Evolutionary conservation across 2,797 vertebrate species (phyloP).

Genomic region (Tapera naevia): DNA sequence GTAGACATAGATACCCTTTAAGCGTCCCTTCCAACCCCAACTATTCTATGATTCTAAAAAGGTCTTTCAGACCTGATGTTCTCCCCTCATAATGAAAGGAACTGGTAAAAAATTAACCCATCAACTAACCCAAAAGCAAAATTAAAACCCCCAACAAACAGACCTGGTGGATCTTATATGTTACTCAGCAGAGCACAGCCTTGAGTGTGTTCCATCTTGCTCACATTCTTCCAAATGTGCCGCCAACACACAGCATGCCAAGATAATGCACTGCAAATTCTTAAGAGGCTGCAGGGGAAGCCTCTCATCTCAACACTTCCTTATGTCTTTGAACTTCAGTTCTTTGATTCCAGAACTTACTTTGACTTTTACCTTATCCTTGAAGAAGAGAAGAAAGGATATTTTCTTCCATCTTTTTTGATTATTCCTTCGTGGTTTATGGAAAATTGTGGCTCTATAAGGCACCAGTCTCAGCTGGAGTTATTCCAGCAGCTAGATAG

Average conservation of each 20-base stretch:
- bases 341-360: neutral
- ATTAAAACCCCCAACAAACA: rapidly evolving
- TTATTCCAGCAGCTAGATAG: rapidly evolving
- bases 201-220: rapidly evolving
- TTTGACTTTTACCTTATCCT: neutral
- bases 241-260: neutral
- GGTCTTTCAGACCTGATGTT: neutral
- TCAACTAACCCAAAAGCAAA: neutral
- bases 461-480: neutral
- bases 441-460: neutral
- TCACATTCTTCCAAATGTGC: neutral
- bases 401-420: neutral
- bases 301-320: rapidly evolving
- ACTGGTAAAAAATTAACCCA: neutral
- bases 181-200: neutral
- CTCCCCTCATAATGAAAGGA: neutral
- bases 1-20: no score
- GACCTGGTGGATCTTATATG: neutral
- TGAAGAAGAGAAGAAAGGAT: neutral
- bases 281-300: neutral
- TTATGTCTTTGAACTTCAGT: neutral
- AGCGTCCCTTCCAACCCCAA: no score
- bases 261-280: neutral
- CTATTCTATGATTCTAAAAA: no score
- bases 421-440: neutral